Percentiles rank a stretch among this genome's conserved stretches.
Conservation (phyloP, 2,888 invertebrate species). For the Drosophila mayaguana region DNA sequence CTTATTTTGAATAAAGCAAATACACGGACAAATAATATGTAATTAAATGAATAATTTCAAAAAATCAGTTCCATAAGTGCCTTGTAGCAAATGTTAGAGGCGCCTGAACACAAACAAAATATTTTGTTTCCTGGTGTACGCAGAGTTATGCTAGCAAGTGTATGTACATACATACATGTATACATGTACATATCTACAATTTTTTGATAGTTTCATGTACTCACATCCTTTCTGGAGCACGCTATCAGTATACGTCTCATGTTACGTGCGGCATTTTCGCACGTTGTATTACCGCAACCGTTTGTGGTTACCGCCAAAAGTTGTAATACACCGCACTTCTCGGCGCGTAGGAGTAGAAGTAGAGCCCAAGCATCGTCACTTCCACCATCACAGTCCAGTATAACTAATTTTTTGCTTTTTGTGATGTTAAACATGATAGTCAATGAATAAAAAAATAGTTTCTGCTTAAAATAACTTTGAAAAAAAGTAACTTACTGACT, state of each 20-base stretch:
- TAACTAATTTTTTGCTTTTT: slow-evolving; percentile 75
- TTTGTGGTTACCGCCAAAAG: slow-evolving; percentile 90
- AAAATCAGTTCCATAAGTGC: too few relatives aligned
- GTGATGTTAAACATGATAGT: slow-evolving; percentile 20
- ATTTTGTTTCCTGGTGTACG: too few relatives aligned
- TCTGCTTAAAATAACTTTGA: background rate
- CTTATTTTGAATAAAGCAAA: too few relatives aligned
- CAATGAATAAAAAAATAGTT: background rate
- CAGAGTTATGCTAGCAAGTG: too few relatives aligned
- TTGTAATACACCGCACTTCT: slow-evolving; percentile 73
- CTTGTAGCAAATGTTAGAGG: too few relatives aligned
- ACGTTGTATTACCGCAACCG: slow-evolving; percentile 90
- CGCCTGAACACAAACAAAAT: too few relatives aligned
- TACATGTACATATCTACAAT: too few relatives aligned
- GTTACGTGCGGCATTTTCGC: slow-evolving; percentile 89
- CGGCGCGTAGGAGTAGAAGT: slow-evolving; percentile 86
- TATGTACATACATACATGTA: too few relatives aligned
- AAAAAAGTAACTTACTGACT: background rate
- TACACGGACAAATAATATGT: too few relatives aligned
- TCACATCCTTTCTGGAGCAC: slow-evolving; percentile 88
- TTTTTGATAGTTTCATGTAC: background rate
- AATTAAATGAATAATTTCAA: too few relatives aligned
- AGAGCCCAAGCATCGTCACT: slow-evolving; percentile 89
- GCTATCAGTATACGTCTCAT: slow-evolving; percentile 89
- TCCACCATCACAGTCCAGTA: slow-evolving; percentile 88